Conservation (phyloP, 2,797 vertebrate genomes). For the Apogon hyalosoma region DNA sequence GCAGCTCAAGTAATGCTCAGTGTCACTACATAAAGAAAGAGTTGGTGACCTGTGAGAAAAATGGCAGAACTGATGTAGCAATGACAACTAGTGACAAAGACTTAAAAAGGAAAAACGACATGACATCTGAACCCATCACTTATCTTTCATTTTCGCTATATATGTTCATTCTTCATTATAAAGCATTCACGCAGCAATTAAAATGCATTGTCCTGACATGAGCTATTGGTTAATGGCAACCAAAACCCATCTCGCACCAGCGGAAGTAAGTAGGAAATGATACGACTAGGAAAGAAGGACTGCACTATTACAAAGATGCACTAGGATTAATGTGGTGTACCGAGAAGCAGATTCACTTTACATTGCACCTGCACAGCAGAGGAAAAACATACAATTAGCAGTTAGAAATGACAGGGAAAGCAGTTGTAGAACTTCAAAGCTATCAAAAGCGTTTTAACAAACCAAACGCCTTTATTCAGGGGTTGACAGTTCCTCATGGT, state of each 20-base stretch:
- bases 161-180: not conserved
- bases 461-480: not conserved
- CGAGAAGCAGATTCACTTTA: not conserved
- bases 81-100: slow-evolving; percentile 28
- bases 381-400: not conserved
- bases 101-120: slow-evolving; percentile 16
- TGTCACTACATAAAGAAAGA: slow-evolving; percentile 29
- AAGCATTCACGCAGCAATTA: not conserved
- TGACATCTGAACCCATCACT: slow-evolving; percentile 1
- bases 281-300: not conserved
- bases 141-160: not conserved
- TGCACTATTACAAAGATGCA: not conserved
- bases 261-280: not conserved
- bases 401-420: not conserved
- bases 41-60: slow-evolving; percentile 39
- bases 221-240: not conserved
- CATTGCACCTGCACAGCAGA: not conserved
- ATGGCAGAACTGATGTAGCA: slow-evolving; percentile 41
- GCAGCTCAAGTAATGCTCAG: slow-evolving; percentile 8
- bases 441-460: slow-evolving; percentile 2
- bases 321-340: not conserved
- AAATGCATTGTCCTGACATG: slow-evolving; percentile 11
- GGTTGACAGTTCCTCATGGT: not conserved
- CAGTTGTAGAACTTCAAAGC: not conserved
- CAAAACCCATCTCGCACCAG: slow-evolving; percentile 1